phyloP scores from a whole-genome alignment of 2,113 vertebrate genomes.

The Zosterops hypoxanthus region DNA sequence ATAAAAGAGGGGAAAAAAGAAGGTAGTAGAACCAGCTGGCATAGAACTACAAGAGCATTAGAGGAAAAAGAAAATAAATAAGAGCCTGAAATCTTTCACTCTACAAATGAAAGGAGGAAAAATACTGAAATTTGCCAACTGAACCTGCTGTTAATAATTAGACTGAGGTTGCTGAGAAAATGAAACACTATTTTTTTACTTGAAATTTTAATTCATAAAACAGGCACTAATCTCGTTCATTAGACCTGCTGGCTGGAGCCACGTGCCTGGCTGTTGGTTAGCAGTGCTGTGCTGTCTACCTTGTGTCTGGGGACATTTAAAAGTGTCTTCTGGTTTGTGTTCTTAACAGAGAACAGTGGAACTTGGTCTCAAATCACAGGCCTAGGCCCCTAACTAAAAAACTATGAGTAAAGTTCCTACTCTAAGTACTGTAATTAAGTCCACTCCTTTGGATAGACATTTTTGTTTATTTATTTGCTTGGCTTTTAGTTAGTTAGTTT shows the following conservation, averaged over 20 bases:
- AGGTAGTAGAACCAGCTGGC: conserved; percentile 29
- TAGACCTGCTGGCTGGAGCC: not conserved
- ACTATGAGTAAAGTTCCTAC: not conserved
- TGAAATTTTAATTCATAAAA: conserved; percentile 60
- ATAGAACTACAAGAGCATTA: conserved; percentile 5
- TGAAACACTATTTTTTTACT: conserved; percentile 58
- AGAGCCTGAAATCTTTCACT: conserved; percentile 30
- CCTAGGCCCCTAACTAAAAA: not conserved
- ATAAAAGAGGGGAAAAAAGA: not conserved
- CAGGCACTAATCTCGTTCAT: conserved; percentile 20
- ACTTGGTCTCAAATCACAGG: not conserved
- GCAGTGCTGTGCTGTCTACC: not conserved
- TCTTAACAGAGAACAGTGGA: not conserved
- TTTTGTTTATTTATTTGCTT: not conserved
- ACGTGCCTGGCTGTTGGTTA: conserved; percentile 25
- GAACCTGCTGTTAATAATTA: conserved; percentile 67
- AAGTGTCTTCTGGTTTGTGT: conserved; percentile 8
- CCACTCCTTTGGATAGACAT: not conserved
- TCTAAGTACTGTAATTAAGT: not conserved
- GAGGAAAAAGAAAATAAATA: conserved; percentile 44
- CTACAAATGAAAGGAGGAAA: not conserved
- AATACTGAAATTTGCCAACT: conserved; percentile 20
- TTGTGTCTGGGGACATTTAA: conserved; percentile 30
- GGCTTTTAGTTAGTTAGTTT: not conserved
- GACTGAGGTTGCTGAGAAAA: conserved; percentile 53